These are phyloP conservation scores for Cynopterus brachyotis DNA, from an alignment of 2,113 vertebrate species.

Conservation along the genomic window DNA sequence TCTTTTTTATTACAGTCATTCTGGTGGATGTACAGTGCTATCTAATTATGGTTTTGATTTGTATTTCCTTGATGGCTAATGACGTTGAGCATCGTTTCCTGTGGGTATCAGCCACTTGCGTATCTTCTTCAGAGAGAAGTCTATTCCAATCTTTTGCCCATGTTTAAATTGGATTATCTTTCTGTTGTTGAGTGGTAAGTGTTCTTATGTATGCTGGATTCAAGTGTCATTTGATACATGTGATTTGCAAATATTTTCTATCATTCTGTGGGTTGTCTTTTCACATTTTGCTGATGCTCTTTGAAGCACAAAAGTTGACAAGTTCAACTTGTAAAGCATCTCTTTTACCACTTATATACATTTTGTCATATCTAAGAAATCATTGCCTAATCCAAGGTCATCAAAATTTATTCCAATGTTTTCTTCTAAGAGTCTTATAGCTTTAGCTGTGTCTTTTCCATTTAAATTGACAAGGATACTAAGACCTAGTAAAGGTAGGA, in stretches of 20 bases:
- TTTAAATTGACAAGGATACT: background rate
- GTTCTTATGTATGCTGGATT: background rate
- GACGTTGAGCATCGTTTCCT: background rate
- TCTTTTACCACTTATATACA: background rate
- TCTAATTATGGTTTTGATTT: background rate
- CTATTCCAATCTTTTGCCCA: background rate
- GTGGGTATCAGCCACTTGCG: background rate
- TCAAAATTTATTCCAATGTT: background rate
- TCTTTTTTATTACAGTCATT: background rate
- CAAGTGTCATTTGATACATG: background rate
- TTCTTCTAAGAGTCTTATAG: background rate
- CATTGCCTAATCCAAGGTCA: background rate
- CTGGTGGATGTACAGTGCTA: background rate
- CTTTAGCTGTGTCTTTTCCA: background rate
- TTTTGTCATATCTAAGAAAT: background rate
- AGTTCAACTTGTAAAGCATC: background rate
- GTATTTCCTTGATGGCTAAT: background rate
- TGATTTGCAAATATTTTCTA: background rate
- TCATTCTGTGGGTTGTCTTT: background rate
- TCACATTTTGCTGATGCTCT: background rate
- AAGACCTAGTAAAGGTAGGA: background rate
- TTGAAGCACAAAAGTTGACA: background rate
- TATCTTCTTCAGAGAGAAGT: background rate
- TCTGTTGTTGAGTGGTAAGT: background rate
- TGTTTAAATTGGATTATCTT: background rate